Evolutionary conservation across 2,113 vertebrate species (phyloP).

Genomic region (Laticauda laticaudata): DNA sequence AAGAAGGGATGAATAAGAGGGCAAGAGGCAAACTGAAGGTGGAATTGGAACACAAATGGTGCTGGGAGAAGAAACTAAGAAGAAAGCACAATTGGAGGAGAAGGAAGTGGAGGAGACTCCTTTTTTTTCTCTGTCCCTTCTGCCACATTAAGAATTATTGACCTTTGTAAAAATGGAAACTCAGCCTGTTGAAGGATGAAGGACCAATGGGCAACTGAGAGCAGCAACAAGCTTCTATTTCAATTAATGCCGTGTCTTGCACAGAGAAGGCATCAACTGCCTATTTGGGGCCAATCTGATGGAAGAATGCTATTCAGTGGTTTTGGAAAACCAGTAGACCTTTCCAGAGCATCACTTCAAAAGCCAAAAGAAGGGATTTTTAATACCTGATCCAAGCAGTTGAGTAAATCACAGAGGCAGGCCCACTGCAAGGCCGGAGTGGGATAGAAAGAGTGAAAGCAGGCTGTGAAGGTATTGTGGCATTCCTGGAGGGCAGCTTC

Average conservation of each 20-base stretch:
- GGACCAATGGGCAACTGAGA: neutral
- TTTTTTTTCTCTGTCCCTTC: neutral
- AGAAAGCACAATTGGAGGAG: neutral
- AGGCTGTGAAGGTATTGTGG: constrained; percentile 97
- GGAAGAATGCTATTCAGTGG: neutral
- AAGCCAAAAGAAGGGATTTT: neutral
- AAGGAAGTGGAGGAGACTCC: neutral
- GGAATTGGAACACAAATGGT: neutral
- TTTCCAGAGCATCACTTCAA: neutral
- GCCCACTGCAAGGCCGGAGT: constrained; percentile 97
- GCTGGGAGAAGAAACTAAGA: neutral
- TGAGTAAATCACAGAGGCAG: constrained; percentile 94
- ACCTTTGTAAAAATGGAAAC: neutral
- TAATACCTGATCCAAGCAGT: constrained; percentile 93
- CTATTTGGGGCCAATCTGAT: neutral
- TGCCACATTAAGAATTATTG: neutral
- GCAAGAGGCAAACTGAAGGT: neutral
- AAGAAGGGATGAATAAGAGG: neutral
- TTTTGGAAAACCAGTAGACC: neutral
- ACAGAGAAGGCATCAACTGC: neutral
- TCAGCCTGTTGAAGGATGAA: neutral
- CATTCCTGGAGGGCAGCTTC: constrained; percentile 97
- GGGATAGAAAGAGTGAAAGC: constrained; percentile 97
- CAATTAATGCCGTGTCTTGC: neutral
- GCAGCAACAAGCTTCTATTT: neutral